Evolutionary conservation across 2,888 invertebrate species (phyloP).

Genomic region (Crioceris asparagi): DNA sequence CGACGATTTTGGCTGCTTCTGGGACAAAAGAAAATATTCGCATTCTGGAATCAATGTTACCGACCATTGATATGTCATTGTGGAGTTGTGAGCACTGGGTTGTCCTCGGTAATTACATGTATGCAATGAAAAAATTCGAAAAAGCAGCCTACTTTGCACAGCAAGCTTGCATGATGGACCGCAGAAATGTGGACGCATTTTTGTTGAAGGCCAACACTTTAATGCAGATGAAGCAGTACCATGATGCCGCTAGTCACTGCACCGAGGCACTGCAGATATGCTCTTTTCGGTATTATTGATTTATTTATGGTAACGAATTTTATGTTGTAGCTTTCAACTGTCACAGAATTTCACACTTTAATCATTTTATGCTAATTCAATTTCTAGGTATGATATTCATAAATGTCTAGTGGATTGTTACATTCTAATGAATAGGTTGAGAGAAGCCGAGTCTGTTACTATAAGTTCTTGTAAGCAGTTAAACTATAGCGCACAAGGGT

Average conservation of each 20-base stretch:
- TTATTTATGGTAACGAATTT: neutral
- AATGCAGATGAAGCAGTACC: constrained; percentile 52
- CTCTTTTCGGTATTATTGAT: constrained; percentile 35
- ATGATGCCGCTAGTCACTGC: constrained; percentile 55
- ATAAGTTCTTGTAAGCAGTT: constrained; percentile 60
- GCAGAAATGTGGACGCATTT: constrained; percentile 59
- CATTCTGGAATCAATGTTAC: constrained; percentile 27
- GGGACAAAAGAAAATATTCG: constrained; percentile 30
- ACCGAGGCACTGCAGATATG: constrained; percentile 53
- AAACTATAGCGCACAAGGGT: constrained; percentile 59
- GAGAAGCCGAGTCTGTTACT: constrained; percentile 65
- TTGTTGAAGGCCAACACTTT: constrained; percentile 61
- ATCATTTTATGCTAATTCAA: no score
- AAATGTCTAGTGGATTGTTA: constrained; percentile 70
- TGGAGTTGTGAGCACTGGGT: constrained; percentile 58
- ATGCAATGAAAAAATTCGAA: constrained; percentile 51
- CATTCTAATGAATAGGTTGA: constrained; percentile 51
- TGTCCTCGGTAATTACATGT: constrained; percentile 61
- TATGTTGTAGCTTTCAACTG: neutral
- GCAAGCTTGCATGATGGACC: constrained; percentile 49
- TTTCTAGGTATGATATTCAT: constrained; percentile 58
- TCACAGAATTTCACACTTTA: no score
- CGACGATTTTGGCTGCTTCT: constrained; percentile 28
- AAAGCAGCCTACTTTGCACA: constrained; percentile 64
- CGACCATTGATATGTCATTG: constrained; percentile 26